Conservation (phyloP, 92 coral and sea anemone genomes). For the Metridium senile region DNA sequence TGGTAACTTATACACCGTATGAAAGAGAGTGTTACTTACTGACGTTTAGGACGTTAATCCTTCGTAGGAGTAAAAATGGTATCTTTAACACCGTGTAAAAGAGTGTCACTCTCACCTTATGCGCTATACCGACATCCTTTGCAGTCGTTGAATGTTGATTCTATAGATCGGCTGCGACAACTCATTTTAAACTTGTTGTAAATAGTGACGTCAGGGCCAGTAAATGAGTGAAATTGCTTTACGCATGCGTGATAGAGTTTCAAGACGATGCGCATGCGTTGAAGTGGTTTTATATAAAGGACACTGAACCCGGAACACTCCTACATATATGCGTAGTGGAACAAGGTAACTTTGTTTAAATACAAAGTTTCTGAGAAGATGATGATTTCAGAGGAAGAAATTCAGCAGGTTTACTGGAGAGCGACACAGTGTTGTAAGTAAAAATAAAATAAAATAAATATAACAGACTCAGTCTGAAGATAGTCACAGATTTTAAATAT, state of each 20-base stretch:
- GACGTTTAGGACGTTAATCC: neutral
- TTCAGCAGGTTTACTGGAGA: constrained; percentile 20
- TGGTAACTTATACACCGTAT: constrained; percentile 11
- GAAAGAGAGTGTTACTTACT: neutral
- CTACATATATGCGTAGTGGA: neutral
- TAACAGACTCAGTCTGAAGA: neutral
- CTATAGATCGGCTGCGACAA: neutral
- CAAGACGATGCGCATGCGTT: too few relatives aligned
- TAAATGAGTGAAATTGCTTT: too few relatives aligned
- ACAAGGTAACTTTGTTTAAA: neutral
- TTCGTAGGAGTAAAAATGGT: neutral
- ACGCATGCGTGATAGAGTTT: too few relatives aligned
- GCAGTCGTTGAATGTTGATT: neutral
- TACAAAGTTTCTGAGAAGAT: neutral
- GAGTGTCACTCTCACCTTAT: neutral
- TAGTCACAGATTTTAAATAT: neutral
- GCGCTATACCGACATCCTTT: neutral
- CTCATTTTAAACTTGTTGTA: too few relatives aligned
- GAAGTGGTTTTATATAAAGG: too few relatives aligned
- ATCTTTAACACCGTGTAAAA: neutral
- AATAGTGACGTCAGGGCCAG: too few relatives aligned
- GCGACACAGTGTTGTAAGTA: constrained; percentile 25
- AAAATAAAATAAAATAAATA: too few relatives aligned
- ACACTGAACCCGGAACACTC: neutral
- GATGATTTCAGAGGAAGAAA: neutral